Base-by-base conservation (phyloP, 2,113 vertebrate species). In the Phyllostomus discolor region DNA sequence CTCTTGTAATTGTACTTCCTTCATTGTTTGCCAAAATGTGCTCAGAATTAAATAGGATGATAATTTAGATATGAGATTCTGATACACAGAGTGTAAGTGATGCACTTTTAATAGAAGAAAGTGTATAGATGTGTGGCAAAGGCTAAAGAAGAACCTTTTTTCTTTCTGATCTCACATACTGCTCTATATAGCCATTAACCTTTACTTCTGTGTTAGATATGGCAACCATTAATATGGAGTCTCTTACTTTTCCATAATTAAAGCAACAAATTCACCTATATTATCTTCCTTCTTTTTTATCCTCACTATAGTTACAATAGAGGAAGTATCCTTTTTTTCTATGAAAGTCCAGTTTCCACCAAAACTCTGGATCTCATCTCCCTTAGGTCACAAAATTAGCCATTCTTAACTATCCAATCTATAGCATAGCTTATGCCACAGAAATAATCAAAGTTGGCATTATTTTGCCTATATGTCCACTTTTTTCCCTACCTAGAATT, bases 11-110 rank as follows among this genome's bases (percentile, higher is more conserved):
- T 93, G 82, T 57, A 81, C 54, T 96, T 88, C 76, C 70, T 94
- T 95, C 87, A 69, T 81, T 95, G 72, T 93, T 95, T 91, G 64
- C 84, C 57, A 94, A 96, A 95, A 73, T 91, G 75, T 96, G 93
- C 38, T 95, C 91, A 87, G 82, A 96, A 90, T 96, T 90, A 88
- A 86, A 54, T 6, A 41, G 76, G 35, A 78, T 54, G 64, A 78
- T 69, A 92, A 95, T 93, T 96, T 90, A 93, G 79, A 91, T 89
- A 59, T 38, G 83, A 93, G 41, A 85, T 93, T 90, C 79, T 95
- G 90, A 96, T 87, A 83, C 66, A 89, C 46, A 95, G 73, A 91
- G 94, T 86, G 8, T 67, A 66, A 94, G 33, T 86, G 66, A 95
- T 35, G 10, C 14, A 41, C 14, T 93, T 82, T 57, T 22, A 86